Evolutionary conservation across 2,797 vertebrate genomes (phyloP).

Genomic region (Sphenopsis melanotis): DNA sequence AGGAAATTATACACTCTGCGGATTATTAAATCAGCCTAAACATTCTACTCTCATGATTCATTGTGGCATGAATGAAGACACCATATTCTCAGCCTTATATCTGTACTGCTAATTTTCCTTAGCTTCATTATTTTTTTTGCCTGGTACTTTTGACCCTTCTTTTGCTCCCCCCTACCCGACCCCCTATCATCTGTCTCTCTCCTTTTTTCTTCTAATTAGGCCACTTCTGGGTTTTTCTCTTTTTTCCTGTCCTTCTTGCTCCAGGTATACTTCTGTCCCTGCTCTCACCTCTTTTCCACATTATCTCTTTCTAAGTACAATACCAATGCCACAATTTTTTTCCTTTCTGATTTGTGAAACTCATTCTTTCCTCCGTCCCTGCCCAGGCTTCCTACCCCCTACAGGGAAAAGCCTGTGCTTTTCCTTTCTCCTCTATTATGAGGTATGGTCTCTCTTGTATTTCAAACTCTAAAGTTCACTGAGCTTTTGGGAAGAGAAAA

Average conservation of each 20-base stretch:
- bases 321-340: slow-evolving; percentile 59
- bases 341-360: slow-evolving; percentile 72
- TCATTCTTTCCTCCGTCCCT: slow-evolving; percentile 75
- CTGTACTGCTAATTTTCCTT: slow-evolving; percentile 54
- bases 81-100: slow-evolving; percentile 24
- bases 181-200: slow-evolving; percentile 12
- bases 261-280: slow-evolving; percentile 68
- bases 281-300: slow-evolving; percentile 61
- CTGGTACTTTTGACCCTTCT: slow-evolving; percentile 46
- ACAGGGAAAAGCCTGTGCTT: slow-evolving; percentile 61
- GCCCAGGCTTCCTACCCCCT: slow-evolving; percentile 76
- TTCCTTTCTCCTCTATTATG: slow-evolving; percentile 75
- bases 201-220: slow-evolving; percentile 71
- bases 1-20: background rate
- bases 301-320: slow-evolving; percentile 74
- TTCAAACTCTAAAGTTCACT: slow-evolving; percentile 74
- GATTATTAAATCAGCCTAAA: slow-evolving; percentile 55
- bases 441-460: slow-evolving; percentile 69
- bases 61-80: slow-evolving; percentile 33
- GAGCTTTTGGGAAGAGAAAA: slow-evolving; percentile 66
- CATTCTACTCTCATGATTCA: slow-evolving; percentile 36
- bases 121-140: slow-evolving; percentile 31
- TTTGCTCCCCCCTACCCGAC: background rate
- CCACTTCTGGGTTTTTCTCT: slow-evolving; percentile 55
- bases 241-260: slow-evolving; percentile 64